phyloP scores from a whole-genome alignment of 2,113 vertebrate genomes.

The Prionailurus viverrinus region DNA sequence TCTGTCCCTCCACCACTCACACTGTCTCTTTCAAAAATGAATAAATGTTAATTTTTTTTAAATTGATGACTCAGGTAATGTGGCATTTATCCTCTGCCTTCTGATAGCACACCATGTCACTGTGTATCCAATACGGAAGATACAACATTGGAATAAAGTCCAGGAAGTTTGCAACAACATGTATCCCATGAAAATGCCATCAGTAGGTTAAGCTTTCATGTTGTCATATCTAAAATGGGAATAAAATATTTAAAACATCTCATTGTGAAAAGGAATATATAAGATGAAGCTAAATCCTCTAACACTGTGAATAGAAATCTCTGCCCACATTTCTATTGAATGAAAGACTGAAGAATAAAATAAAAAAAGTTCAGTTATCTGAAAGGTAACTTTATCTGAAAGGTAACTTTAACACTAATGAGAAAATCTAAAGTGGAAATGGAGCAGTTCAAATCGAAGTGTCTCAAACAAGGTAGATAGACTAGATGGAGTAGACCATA shows the following conservation, averaged over 20 bases:
- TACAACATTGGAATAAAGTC: neutral
- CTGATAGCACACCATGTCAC: neutral
- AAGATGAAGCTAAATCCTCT: neutral
- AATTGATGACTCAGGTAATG: neutral
- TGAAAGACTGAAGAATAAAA: conserved; percentile 33
- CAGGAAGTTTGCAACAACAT: neutral
- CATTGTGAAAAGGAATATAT: neutral
- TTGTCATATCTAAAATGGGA: neutral
- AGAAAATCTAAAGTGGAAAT: neutral
- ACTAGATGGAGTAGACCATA: neutral
- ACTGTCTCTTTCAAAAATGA: too few species aligned
- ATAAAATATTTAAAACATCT: neutral
- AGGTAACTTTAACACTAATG: neutral
- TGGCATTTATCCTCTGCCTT: neutral
- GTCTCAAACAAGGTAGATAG: neutral
- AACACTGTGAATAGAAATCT: neutral
- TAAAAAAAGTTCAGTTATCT: neutral
- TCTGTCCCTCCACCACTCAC: too few species aligned
- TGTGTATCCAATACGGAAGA: neutral
- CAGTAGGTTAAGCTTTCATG: neutral
- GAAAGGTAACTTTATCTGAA: too few species aligned
- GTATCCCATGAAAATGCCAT: neutral
- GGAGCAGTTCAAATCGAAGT: neutral
- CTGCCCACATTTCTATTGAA: neutral
- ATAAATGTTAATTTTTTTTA: too few species aligned